These are phyloP conservation scores for Lipophrys pholis DNA, from an alignment of 2,113 vertebrate species.

Conservation along the genomic window DNA sequence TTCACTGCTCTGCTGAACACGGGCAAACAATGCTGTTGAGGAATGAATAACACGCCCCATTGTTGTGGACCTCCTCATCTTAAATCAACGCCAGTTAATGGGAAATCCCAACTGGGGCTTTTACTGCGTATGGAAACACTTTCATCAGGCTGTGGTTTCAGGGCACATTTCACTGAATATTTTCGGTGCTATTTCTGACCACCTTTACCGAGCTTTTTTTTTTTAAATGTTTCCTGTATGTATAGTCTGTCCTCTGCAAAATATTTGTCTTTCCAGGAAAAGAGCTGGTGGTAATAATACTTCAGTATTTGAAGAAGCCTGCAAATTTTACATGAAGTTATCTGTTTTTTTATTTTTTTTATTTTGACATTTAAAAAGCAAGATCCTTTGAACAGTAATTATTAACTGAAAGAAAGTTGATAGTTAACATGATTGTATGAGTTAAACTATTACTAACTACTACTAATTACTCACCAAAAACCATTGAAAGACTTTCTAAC, in stretches of 20 bases:
- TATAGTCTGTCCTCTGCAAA: constrained; percentile 18
- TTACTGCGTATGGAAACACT: constrained; percentile 48
- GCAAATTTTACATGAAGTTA: not conserved
- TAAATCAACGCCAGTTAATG: constrained; percentile 61
- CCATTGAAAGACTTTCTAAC: too few species aligned
- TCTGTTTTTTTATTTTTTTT: not conserved
- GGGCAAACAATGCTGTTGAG: constrained; percentile 71
- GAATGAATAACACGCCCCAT: constrained; percentile 68
- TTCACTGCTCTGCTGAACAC: constrained; percentile 62
- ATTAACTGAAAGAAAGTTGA: too few species aligned
- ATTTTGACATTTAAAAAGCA: too few species aligned
- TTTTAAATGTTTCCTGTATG: constrained; percentile 35
- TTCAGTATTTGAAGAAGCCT: not conserved
- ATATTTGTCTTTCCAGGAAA: constrained; percentile 11
- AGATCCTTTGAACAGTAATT: too few species aligned
- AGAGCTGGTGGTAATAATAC: not conserved
- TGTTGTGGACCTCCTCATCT: constrained; percentile 42
- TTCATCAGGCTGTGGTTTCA: constrained; percentile 67
- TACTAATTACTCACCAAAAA: too few species aligned
- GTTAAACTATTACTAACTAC: too few species aligned
- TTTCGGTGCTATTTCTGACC: constrained; percentile 34
- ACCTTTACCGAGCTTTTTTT: constrained; percentile 11
- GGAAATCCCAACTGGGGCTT: constrained; percentile 59
- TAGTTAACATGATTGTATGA: too few species aligned
- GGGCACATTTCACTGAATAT: constrained; percentile 40